Evolutionary conservation across 2,888 invertebrate genomes (phyloP), one percentile per base, ranked within the genome.

Genomic region (Terebella lapidaria): DNA sequence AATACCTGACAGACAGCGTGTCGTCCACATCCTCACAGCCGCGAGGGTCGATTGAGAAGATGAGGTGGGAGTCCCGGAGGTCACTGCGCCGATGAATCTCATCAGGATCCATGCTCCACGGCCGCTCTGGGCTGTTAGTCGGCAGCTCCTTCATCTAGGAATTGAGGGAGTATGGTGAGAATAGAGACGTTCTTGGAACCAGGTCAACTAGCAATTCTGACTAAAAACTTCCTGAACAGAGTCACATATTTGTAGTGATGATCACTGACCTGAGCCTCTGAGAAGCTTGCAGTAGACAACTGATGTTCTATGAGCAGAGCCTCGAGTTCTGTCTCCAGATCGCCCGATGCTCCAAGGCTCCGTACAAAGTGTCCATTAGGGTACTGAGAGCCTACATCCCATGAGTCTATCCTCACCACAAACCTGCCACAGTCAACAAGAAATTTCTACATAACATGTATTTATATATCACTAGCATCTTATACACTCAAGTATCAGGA

Each of bases 1-100:
- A n/a, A n/a, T n/a, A 63, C 60, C 52, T 57, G 29, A 63, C 52
- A 81, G 97, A 97, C 1, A 99, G 81, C 0, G 97, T 97, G 80
- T 99, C 97, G 77, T 99, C 99, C 65, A 99, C 97, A 79, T 99
- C 97, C 0, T 96, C 97, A 79, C 97, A 99, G 0, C 96, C 96
- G 0, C 94, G 93, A 2, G 96, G 97, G 84, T 97, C 96, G 0
- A 96, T 94, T 0, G 94, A 94, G 75, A 95, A 97, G 47, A 97
- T 87, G 71, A 88, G 87, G 35, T 63, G 64, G 2, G 93, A 78
- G 57, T 90, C 85, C 15, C 96, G 87, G 0, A 97, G 83, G 78
- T 99, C 95, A 18, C 87, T 87, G 24, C 97, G 86, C 70, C 86
- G 87, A 20, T 85, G 85, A 60, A 88, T 60, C 35, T 77, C 75